Base-by-base conservation (phyloP, 2,888 invertebrate species). In the Palloptera scutellata region DNA sequence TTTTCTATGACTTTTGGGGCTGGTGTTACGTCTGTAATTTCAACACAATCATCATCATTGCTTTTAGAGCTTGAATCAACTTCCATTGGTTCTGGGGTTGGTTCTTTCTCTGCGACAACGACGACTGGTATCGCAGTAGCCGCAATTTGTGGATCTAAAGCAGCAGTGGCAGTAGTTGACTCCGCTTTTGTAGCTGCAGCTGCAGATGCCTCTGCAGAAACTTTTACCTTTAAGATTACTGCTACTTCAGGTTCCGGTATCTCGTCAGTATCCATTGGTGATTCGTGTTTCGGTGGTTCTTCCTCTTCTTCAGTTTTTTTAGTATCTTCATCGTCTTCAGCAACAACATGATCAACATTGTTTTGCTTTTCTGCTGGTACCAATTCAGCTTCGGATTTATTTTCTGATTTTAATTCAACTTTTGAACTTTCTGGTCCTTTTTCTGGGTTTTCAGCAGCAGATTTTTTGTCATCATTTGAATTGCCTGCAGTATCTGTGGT, bases 1-100 rank as follows among this genome's bases (percentile, higher is more conserved):
- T 8, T 59, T 13, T 64, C 60, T 1, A 41, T 41, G 10, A 17
- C 58, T 10, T 30, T 17, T 55, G 60, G 12, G 11, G 48, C 53
- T 10, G 69, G 42, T 45, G 59, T 63, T 30, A 63, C 42, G 17
- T 40, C 51, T 15, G 13, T 30, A 45, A 61, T n/a, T 61, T 60
- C 61, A 55, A 66, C 42, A 3, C 45, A 45, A 19, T 68, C 60
- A 52, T 61, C 71, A 67, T 75, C 74, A 65, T 57, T 72, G 53
- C 74, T 72, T 30, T 70, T 70, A n/a, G 73, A 70, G 52, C 66
- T 73, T 1, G 72, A 73, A 76, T 84, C 84, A 40, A 83, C 79
- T 58, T 84, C 84, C 83, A 84, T 84, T 12, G 83, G 78, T 68
- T 84, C 84, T 15, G 81, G 78, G 20, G 76, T 77, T 57, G 69